Conservation (phyloP, 1,140 invertebrate species). For the Conopomorpha cramerella region DNA sequence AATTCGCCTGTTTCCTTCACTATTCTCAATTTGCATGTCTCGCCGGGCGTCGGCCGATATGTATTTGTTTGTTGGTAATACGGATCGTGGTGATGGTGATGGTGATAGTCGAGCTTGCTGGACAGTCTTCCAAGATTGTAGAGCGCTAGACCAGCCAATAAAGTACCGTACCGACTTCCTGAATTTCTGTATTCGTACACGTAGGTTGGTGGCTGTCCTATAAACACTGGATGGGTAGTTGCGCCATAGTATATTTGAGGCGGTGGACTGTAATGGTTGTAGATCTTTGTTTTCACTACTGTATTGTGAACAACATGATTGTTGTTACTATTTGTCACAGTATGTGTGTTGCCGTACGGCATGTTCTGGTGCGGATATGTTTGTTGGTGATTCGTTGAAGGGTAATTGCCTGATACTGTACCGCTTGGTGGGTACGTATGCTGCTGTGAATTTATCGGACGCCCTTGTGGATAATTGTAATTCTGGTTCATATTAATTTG, state of each 20-base stretch:
- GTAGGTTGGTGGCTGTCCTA: background rate
- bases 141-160: background rate
- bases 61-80: no score
- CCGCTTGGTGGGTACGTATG: no score
- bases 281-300: no score
- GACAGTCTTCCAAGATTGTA: background rate
- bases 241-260: background rate
- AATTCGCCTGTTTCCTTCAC: background rate
- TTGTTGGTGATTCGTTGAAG: no score
- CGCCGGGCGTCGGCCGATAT: background rate
- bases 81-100: background rate
- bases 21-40: background rate
- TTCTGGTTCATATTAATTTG: no score
- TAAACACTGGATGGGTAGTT: background rate
- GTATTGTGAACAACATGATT: no score
- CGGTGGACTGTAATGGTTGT: constrained; percentile 1
- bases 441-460: no score
- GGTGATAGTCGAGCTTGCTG: background rate
- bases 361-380: no score
- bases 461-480: no score
- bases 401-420: no score
- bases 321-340: no score
- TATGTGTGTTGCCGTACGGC: no score
- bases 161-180: background rate
- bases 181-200: constrained; percentile 1